Percentiles rank a stretch among this genome's conserved stretches.
phyloP scores from a whole-genome alignment of 2,888 invertebrate genomes.

The Slavum lentiscoides region DNA sequence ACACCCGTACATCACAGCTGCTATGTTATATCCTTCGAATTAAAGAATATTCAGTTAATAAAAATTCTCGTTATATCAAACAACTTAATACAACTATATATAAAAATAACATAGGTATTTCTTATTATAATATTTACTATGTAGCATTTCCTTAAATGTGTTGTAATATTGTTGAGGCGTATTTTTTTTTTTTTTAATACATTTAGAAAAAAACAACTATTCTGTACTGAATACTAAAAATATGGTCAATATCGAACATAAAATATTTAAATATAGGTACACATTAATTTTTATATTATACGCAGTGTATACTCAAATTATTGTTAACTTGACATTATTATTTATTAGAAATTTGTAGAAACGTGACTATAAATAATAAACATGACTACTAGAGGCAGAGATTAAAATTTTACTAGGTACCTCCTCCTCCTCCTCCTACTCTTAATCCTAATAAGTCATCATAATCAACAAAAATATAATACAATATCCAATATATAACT shows the following conservation, averaged over 20 bases:
- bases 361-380: not conserved
- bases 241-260: not conserved
- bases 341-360: not conserved
- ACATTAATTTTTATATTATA: not conserved
- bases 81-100: not conserved
- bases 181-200: too few relatives aligned
- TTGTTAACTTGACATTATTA: not conserved
- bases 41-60: not conserved
- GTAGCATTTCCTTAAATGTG: too few relatives aligned
- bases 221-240: too few relatives aligned
- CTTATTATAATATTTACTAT: too few relatives aligned
- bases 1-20: not conserved
- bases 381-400: not conserved
- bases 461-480: too few relatives aligned
- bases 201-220: too few relatives aligned
- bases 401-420: not conserved
- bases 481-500: too few relatives aligned
- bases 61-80: not conserved
- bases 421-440: too few relatives aligned
- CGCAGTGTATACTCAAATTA: not conserved
- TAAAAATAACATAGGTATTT: too few relatives aligned
- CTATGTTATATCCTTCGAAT: too few relatives aligned
- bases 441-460: too few relatives aligned
- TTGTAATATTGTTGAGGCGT: too few relatives aligned
- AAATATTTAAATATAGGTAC: not conserved